These are phyloP conservation scores for Oxytorus armatus DNA, from an alignment of 2,888 invertebrate genomes.

Conservation along the genomic window DNA sequence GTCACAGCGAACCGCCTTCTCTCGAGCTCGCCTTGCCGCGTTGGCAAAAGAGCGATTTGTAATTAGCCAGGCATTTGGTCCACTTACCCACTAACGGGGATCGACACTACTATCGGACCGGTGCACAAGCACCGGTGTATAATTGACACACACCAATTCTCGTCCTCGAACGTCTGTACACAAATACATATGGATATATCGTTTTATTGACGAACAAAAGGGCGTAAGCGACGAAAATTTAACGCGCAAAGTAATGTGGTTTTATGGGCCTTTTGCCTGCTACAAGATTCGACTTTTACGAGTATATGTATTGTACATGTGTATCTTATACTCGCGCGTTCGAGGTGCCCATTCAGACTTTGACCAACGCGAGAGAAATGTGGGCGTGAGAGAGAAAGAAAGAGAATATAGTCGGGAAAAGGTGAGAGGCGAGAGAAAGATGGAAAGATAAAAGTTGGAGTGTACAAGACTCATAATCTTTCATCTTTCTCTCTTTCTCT, in stretches of 20 bases:
- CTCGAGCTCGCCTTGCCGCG: slow-evolving; percentile 60
- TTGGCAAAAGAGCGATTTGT: slow-evolving; percentile 72
- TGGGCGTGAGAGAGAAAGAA: slow-evolving; percentile 18
- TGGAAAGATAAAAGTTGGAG: slow-evolving; percentile 33
- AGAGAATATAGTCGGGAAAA: slow-evolving; percentile 18
- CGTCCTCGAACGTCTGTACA: not conserved
- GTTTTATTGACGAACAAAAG: not conserved
- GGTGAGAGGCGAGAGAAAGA: slow-evolving; percentile 39
- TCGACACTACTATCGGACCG: slow-evolving; percentile 66
- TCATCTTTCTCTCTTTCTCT: slow-evolving; percentile 56
- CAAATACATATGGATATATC: slow-evolving; percentile 3
- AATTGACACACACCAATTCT: slow-evolving; percentile 44
- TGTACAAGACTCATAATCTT: slow-evolving; percentile 21
- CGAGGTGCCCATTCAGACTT: slow-evolving; percentile 59
- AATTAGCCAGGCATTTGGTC: slow-evolving; percentile 80
- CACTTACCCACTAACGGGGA: slow-evolving; percentile 83
- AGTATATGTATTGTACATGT: not conserved
- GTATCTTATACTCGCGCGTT: slow-evolving; percentile 39
- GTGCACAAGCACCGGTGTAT: slow-evolving; percentile 32
- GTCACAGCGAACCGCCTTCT: slow-evolving; percentile 18
- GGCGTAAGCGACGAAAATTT: not conserved
- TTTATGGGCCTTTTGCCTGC: slow-evolving; percentile 11
- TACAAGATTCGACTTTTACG: not conserved
- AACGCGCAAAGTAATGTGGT: not conserved
- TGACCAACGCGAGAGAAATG: slow-evolving; percentile 23